Conservation (phyloP, 2,113 vertebrate species). For the Stigmatopora argus region DNA sequence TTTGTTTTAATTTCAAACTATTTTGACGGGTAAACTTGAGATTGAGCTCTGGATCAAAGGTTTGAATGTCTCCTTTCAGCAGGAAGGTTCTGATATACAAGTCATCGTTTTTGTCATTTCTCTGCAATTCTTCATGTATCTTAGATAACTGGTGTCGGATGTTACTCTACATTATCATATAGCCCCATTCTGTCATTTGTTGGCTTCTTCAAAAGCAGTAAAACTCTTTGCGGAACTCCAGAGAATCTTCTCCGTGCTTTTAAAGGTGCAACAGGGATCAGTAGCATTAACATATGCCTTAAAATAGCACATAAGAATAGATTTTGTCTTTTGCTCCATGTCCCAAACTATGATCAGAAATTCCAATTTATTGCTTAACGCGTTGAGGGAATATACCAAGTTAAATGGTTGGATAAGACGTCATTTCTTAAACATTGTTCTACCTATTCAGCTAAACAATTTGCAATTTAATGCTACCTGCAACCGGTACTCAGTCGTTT, state of each 20-base stretch:
- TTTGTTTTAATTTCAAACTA: not conserved
- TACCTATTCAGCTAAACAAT: too few relatives aligned
- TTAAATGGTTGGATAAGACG: too few relatives aligned
- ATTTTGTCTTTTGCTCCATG: not conserved
- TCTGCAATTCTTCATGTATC: constrained; percentile 1
- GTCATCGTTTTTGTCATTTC: not conserved
- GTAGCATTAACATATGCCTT: not conserved
- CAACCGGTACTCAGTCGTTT: too few relatives aligned
- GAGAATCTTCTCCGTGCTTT: constrained; percentile 1
- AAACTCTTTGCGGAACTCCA: constrained; percentile 6
- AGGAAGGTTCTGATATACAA: not conserved
- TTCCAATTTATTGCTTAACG: too few relatives aligned
- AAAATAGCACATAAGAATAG: not conserved
- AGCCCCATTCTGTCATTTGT: constrained; percentile 7
- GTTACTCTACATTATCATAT: constrained; percentile 10
- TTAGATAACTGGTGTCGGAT: not conserved
- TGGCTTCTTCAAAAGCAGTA: constrained; percentile 4
- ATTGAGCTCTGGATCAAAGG: not conserved
- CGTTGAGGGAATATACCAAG: too few relatives aligned
- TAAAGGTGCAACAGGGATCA: not conserved
- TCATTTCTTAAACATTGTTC: too few relatives aligned
- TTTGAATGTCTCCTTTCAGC: not conserved
- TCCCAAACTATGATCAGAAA: not conserved
- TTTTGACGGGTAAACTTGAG: not conserved
- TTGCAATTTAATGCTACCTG: too few relatives aligned